Base-by-base conservation (phyloP, 2,113 vertebrate species). In the Corythornis vintsioides region DNA sequence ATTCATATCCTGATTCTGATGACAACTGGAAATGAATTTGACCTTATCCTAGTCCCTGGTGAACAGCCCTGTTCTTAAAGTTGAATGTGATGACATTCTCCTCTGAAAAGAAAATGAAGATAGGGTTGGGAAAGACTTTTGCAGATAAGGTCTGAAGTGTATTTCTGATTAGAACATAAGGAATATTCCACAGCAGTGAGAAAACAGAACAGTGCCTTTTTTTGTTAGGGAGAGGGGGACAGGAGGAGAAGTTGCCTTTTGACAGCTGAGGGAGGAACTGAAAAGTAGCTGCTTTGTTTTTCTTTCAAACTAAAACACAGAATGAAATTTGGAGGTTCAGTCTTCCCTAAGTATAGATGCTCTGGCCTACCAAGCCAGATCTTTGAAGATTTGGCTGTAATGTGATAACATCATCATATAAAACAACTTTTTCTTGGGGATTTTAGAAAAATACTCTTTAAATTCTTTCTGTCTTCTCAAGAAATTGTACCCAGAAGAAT, bases 1-100 rank as follows among this genome's bases (percentile, higher is more conserved):
- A 94, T 96, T 96, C 82, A 77, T 92, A 81, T 89, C 87, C 75
- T 94, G 95, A 52, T 96, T 96, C 79, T 88, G 85, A 80, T 93
- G 94, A 91, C 81, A 92, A 64, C 60, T 94, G 82, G 75, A 96
- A 89, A 95, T 95, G 56, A 96, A 74, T 95, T 96, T 93, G 84
- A 91, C 94, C 89, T 93, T 93, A 48, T 89, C 43, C 35, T 81
- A 28, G 48, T 92, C 91, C 72, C 87, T 65, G 15, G 24, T 74
- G 87, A 67, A 21, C 57, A 89, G 31, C 50, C 20, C 25, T 8
- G 21, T 80, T 86, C 74, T 86, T 86, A 21, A 35, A 73, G 82
- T 55, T 91, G 84, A 77, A 52, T 60, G 47, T 71, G 74, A 74
- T 90, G 80, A n/a, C 47, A 67, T 83, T 93, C 47, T 91, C 14